Base-by-base conservation (phyloP, 2,113 vertebrate species). In the Neotoma lepida region DNA sequence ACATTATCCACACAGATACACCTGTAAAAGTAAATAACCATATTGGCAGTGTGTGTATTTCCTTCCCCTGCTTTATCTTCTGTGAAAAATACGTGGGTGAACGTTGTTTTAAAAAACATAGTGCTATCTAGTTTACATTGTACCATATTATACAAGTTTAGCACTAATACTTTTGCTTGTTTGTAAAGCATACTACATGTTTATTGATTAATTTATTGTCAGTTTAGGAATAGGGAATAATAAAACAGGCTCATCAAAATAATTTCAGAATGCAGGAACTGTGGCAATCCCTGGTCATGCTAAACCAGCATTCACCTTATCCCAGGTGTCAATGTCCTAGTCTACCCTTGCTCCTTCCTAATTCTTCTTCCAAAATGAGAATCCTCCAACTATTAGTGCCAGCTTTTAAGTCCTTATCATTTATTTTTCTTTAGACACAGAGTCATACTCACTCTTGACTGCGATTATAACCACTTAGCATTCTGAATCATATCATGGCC, bases 201-300 rank as follows among this genome's bases (percentile, higher is more conserved):
- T 64, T 94, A 94, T 93, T 96, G 22, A 92, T 33, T 93, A 28
- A 94, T 30, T 95, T 87, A 82, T 64, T n/a, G 90, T 82, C 14
- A 28, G 76, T 18, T 78, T 86, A 9, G 28, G 17, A 84, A 6
- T 78, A 84, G 10, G 26, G 39, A 94, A 89, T 70, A 84, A 76
- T 30, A 8, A 89, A 95, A 87, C 13, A 35, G 7, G 17, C 7
- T 24, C 4, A 88, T 12, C 2, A 71, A 84, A 94, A 30, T 61
- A 68, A 85, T 85, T 71, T 96, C 4, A 4, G 5, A 58, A 68
- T 14, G 66, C 12, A 81, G 86, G 44, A 74, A 66, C 39, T 74
- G 63, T 54, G n/a, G 35, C 63, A 91, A 94, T 61, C 26, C 9
- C 8, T 94, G 14, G 8, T 78, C 68, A 92, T 92, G 44, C 15